phyloP scores from a whole-genome alignment of 2,113 vertebrate genomes.

The Rhinoderma darwinii region DNA sequence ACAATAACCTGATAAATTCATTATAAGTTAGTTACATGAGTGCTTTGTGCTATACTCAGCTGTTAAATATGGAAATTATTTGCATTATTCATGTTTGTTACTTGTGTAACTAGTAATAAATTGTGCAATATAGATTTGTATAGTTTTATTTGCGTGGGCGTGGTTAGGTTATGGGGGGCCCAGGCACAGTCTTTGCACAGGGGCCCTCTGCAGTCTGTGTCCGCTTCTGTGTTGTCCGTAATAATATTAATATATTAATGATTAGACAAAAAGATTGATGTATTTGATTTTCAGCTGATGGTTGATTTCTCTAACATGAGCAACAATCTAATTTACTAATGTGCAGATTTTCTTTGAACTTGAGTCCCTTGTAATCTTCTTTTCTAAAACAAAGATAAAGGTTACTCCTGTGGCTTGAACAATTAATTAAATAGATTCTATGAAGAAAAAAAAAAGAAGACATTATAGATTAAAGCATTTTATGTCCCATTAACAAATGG shows the following conservation, averaged over 20 bases:
- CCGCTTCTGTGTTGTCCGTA: no score
- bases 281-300: background rate
- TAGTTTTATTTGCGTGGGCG: no score
- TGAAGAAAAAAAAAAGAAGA: background rate
- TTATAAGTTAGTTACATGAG: no score
- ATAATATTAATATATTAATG: background rate
- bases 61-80: no score
- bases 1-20: no score
- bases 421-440: background rate
- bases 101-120: no score
- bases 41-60: no score
- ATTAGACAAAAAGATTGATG: background rate
- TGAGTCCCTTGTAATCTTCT: background rate
- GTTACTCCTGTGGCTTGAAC: background rate
- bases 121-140: no score
- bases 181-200: no score
- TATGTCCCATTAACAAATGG: constrained; percentile 16
- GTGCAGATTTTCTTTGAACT: background rate
- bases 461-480: background rate
- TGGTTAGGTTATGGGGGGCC: no score
- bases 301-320: background rate
- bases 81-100: no score
- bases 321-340: background rate
- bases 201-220: no score
- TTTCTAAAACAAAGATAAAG: background rate